Conservation (phyloP, 2,888 invertebrate genomes). For the Temnothorax rugatulus region DNA sequence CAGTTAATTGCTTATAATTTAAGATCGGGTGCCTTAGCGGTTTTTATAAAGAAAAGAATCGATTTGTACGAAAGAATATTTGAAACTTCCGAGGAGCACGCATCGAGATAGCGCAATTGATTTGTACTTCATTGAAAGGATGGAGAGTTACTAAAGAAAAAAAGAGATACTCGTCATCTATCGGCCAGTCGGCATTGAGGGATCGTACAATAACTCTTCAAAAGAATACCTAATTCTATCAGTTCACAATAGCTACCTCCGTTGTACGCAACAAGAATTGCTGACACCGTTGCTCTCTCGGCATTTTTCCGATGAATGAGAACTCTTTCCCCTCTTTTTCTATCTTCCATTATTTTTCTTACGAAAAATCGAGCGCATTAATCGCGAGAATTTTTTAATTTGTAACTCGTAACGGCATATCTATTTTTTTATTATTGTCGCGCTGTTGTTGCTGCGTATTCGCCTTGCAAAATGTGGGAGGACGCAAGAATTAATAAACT, state of each 20-base stretch:
- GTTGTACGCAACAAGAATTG: conserved; percentile 38
- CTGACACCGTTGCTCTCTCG: conserved; percentile 43
- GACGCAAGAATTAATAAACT: background rate
- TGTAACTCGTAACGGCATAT: background rate
- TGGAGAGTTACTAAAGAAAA: background rate
- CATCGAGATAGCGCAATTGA: background rate
- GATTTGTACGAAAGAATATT: background rate
- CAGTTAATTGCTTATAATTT: background rate
- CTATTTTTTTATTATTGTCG: background rate
- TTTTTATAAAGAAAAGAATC: background rate
- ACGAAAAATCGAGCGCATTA: background rate
- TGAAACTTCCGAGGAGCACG: background rate
- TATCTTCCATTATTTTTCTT: background rate
- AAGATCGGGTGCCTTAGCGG: background rate
- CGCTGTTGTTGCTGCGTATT: background rate
- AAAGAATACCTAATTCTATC: conserved; percentile 34
- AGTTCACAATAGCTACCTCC: conserved; percentile 52
- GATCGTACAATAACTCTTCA: conserved; percentile 56
- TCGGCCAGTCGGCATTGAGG: conserved; percentile 43
- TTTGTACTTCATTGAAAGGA: background rate
- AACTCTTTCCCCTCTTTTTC: conserved; percentile 38
- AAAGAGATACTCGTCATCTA: conserved; percentile 21
- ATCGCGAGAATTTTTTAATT: background rate
- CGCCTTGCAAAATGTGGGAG: background rate
- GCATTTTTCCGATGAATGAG: conserved; percentile 41